Evolutionary conservation across 2,797 vertebrate species (phyloP), one percentile per base, ranked within the genome.

Genomic region (Poecile montanus): DNA sequence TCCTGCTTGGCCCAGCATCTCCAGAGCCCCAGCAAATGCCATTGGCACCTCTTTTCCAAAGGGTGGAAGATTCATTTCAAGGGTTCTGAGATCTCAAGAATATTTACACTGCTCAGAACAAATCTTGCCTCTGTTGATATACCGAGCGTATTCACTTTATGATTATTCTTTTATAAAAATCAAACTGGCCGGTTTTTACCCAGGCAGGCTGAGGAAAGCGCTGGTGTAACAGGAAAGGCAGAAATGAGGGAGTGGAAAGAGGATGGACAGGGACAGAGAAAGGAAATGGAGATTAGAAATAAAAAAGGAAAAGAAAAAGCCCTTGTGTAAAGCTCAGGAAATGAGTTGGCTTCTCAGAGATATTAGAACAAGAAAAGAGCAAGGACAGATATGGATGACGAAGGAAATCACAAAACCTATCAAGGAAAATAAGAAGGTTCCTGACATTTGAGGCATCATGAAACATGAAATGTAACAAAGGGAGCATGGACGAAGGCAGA

Each of bases 271-370:
- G 62, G 68, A 61, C 78, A 89, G 78, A 51, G 63, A 88, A 78
- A 91, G 95, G 93, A 96, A 94, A 95, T 95, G 56, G 95, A 94
- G 93, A 95, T 93, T 62, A 92, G 91, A 78, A 94, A 86, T n/a
- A 25, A 62, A 88, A 84, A 89, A 77, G 45, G 53, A 23, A 66
- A 85, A 93, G 72, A 40, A 85, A 78, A 80, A 85, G 54, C 40
- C 25, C 68, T 71, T 78, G 70, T 81, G 82, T 85, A 75, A 85
- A 93, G 91, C 94, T 93, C 96, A 97, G 94, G 95, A 97, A 97
- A 97, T 96, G 94, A 96, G 85, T 11, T 68, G 89, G 75, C 92
- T 89, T 54, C 89, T 89, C 85, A 78, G 82, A 74, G 78, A 95
- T 81, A 96, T 47, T 4, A 78, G 85, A 66, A 78, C 87, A 91